Base-by-base conservation (phyloP, 2,113 vertebrate genomes). In the Lophius piscatorius region DNA sequence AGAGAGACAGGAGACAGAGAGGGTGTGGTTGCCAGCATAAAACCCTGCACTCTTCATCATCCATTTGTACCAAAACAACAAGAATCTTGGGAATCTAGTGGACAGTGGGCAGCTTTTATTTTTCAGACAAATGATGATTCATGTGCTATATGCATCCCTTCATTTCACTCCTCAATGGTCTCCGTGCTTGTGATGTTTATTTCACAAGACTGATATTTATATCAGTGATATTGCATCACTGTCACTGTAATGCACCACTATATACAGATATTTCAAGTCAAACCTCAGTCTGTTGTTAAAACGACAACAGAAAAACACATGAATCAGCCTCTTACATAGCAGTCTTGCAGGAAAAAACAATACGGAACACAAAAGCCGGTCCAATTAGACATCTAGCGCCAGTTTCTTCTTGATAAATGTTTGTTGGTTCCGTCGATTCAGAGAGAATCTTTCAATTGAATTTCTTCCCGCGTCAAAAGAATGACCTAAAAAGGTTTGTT, bases 1-100 rank as follows among this genome's bases (percentile, higher is more conserved):
- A 84, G 83, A 67, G 49, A 74, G 72, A 60, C 61, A 46, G 64
- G 58, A 82, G 77, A 74, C 70, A 47, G 35, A 63, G 63, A 72
- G 58, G 77, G 77, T 45, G 77, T 72, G 72, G 71, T n/a, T 21
- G 45, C 46, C 47, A 50, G 48, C 22, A 36, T 41, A 51, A 72
- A 71, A 56, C 41, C 57, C 12, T 65, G 42, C 57, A 29, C 38
- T 17, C 4, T 64, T 73, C 41, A 68, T 59, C 21, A 24, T 39
- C 46, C 23, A 29, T 16, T 34, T 78, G 45, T 22, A 39, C 31
- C 17, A 33, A 51, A 64, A 74, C 61, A 58, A 56, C 40, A 68
- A 46, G 26, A 60, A 63, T 41, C 35, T 31, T 16, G 23, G 28
- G 29, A 63, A 48, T 33, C 52, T 75, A 24, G 18, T 51, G 45